Evolutionary conservation across 2,113 vertebrate genomes (phyloP).

Genomic region (Megaptera novaeangliae): DNA sequence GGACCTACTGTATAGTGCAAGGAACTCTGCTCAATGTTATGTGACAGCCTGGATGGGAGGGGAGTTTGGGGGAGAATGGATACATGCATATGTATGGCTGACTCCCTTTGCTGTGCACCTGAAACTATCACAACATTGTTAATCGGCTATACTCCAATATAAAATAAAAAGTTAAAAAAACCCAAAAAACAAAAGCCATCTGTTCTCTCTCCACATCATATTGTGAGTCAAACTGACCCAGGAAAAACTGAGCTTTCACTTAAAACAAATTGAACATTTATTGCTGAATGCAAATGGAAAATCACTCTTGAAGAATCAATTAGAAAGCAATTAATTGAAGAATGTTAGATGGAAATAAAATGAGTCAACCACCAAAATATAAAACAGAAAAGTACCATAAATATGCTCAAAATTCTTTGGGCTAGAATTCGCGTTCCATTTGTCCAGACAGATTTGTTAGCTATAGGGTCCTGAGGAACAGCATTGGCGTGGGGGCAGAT

Average conservation of each 20-base stretch:
- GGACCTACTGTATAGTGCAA: no score
- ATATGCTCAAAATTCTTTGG: conserved; percentile 42
- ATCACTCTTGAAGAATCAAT: conserved; percentile 34
- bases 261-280: conserved; percentile 50
- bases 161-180: no score
- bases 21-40: no score
- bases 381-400: conserved; percentile 54
- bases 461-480: conserved; percentile 31
- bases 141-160: no score
- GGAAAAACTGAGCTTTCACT: conserved; percentile 42
- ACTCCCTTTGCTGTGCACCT: no score
- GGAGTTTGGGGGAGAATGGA: no score
- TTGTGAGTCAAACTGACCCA: conserved; percentile 39
- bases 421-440: conserved; percentile 48
- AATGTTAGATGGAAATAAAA: conserved; percentile 39
- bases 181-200: neutral
- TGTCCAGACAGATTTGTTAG: conserved; percentile 55
- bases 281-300: conserved; percentile 56
- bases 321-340: conserved; percentile 54
- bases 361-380: conserved; percentile 65
- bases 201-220: neutral
- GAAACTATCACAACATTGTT: no score
- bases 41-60: no score
- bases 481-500: conserved; percentile 26
- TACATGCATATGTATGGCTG: no score